Conservation (phyloP, 2,888 invertebrate species). For the Mylabris sibirica region DNA sequence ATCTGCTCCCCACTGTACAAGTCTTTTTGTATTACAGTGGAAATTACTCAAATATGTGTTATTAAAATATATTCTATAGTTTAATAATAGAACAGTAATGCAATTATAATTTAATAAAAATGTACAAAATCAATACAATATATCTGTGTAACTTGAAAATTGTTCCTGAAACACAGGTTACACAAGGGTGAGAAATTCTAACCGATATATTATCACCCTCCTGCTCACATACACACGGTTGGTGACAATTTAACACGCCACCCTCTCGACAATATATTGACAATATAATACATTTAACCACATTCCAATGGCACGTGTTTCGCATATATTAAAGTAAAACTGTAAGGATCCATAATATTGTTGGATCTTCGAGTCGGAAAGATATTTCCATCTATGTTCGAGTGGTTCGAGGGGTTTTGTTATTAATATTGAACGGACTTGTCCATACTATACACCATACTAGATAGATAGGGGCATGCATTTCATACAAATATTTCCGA, state of each 20-base stretch:
- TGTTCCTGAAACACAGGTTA: background rate
- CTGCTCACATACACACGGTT: too few species aligned
- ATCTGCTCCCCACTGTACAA: too few species aligned
- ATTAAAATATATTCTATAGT: background rate
- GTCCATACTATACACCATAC: background rate
- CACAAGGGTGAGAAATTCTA: slow-evolving; percentile 43
- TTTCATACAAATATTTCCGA: slow-evolving; percentile 5
- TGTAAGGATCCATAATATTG: background rate
- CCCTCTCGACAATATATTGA: slow-evolving; percentile 21
- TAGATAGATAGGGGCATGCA: background rate
- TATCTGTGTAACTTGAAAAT: background rate
- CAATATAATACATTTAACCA: slow-evolving; percentile 6
- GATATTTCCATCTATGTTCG: background rate
- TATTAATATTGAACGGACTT: slow-evolving; percentile 7
- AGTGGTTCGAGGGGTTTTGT: slow-evolving; percentile 1
- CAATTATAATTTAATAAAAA: slow-evolving; percentile 12
- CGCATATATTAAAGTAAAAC: background rate
- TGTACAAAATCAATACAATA: background rate
- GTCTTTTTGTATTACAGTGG: too few species aligned
- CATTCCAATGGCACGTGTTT: slow-evolving; percentile 13
- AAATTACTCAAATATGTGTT: background rate
- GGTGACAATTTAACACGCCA: slow-evolving; percentile 30
- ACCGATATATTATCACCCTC: slow-evolving; percentile 45
- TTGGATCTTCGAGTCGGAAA: background rate
- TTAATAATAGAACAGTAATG: slow-evolving; percentile 4